Base-by-base conservation (phyloP, 2,797 vertebrate species). In the Chloroceryle amazona region DNA sequence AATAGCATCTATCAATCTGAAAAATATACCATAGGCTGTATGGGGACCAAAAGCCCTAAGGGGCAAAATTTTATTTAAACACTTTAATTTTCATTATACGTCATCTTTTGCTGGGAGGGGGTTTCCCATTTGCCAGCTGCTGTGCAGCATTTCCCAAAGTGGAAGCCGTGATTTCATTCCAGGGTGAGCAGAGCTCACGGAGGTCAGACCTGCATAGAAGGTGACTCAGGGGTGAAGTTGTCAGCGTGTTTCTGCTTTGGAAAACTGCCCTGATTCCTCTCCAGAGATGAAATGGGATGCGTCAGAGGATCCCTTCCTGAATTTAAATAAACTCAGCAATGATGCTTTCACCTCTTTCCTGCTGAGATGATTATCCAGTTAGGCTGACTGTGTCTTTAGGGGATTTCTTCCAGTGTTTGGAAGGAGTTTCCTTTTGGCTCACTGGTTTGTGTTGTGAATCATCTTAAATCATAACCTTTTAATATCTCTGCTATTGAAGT, bases 391-490 rank as follows among this genome's bases (percentile, higher is more conserved):
- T 57, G 23, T 65, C 78, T 49, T 76, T 4, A 74, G 63, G 49
- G 41, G 44, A 80, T 93, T 91, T 55, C 23, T 93, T 74, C 71
- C 61, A 19, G 6, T n/a, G 16, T 60, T 84, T 54, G 31, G 65
- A 76, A 60, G 20, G 63, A 89, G 60, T 76, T 94, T 65, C 51
- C 79, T 57, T 93, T 81, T 73, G 68, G 33, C 72, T 94, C n/a
- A 35, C 33, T 52, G 35, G 13, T 90, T 82, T 44, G 5, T 52
- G 95, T 83, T 89, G 57, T 89, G 81, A 94, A 57, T 91, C 79
- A 60, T 74, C 78, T 68, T 44, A 76, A 90, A 80, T 75, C 26
- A 60, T 47, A 79, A 49, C n/a, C 28, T 70, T 74, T 65, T 73
- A 58, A 47, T 65, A 65, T 28, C 44, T 74, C 5, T n/a, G 26